Conservation (phyloP, 2,113 vertebrate species). For the Mirza zaza region DNA sequence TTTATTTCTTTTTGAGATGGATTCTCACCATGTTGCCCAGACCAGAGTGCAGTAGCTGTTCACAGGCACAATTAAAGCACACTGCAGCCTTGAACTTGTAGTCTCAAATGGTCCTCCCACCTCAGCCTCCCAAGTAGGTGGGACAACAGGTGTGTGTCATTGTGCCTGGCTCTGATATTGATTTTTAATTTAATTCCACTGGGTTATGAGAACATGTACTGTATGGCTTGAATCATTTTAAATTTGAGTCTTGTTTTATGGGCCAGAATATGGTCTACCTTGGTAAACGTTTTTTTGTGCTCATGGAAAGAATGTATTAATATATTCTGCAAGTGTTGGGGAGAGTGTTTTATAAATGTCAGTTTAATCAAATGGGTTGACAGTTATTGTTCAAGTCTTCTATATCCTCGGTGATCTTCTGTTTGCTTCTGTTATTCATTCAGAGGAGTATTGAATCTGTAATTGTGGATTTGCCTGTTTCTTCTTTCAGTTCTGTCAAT, state of each 20-base stretch:
- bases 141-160: background rate
- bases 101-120: background rate
- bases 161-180: background rate
- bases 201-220: background rate
- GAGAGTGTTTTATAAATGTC: background rate
- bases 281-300: background rate
- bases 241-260: background rate
- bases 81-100: background rate
- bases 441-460: background rate
- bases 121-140: background rate
- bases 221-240: background rate
- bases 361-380: background rate
- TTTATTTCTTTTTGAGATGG: background rate
- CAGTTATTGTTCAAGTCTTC: background rate
- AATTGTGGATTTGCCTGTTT: background rate
- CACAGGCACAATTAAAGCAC: background rate
- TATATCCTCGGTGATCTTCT: background rate
- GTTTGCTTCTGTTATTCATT: background rate
- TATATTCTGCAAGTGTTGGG: background rate
- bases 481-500: background rate
- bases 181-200: background rate
- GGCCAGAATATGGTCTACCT: background rate
- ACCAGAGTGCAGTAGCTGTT: background rate
- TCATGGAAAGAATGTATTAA: background rate
- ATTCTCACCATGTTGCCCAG: background rate